Base-by-base conservation (phyloP, 1,140 invertebrate genomes). In the Zaprionus camerounensis region DNA sequence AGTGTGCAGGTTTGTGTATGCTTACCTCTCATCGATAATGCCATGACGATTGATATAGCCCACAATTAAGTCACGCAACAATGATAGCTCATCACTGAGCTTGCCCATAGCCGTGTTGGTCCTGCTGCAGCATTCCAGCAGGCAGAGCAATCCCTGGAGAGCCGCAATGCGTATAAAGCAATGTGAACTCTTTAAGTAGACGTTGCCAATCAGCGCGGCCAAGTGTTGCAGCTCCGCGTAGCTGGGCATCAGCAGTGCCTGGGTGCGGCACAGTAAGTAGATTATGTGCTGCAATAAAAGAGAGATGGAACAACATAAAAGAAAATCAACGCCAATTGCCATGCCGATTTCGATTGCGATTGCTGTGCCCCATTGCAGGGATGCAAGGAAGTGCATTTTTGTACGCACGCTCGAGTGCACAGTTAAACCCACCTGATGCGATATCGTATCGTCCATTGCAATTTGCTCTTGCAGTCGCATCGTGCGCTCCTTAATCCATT, bases 91-190 rank as follows among this genome's bases (percentile, higher is more conserved):
- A 69, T 96, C 95, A 46, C 94, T 94, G 58, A 94, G 90, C 64
- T 92, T 92, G 44, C 93, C 94, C 70, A 94, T 94, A 20, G 94
- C 93, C 61, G 94, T 95, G 68, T 94, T 94, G 3, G 94, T 93
- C 12, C 95, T 91, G 67, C 94, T 93, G 59, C 94, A 94, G 71
- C 94, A 96, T 94, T 95, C 95, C 44, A 98, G 93, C 53, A 98
- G 91, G 92, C 97, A 97, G 6, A 97, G 93, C n/a, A 96, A 92
- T 2, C 97, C 97, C 88, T 96, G 95, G 20, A 98, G 91, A 31
- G 95, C 94, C 12, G 95, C 94, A 44, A 96, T 95, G 83, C 95
- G 94, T 93, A 93, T 95, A 94, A 82, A 95, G 94, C 76, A 94
- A 93, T 68, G 91, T 82, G 79, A 94, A 94, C 64, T 93, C 92